Percentiles rank a stretch among this genome's conserved stretches.
Conservation (phyloP, 2,113 vertebrate genomes). For the Pollimyrus isidori region DNA sequence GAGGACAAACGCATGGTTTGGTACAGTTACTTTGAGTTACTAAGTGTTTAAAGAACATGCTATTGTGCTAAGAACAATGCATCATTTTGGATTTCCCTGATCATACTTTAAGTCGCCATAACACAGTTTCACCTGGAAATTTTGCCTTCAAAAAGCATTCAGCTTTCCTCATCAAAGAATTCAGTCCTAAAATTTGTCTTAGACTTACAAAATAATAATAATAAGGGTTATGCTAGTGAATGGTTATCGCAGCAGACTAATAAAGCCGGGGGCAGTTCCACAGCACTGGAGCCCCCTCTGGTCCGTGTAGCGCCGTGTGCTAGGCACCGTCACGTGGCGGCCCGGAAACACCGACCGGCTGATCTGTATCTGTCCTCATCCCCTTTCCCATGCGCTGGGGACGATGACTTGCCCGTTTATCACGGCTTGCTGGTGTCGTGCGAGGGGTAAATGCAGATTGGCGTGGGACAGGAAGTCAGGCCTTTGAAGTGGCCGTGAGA, state of each 20-base stretch:
- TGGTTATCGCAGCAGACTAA: neutral
- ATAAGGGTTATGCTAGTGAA: too few species aligned
- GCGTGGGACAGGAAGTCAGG: neutral
- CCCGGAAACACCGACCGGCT: neutral
- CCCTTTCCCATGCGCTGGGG: neutral
- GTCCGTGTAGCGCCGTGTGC: neutral
- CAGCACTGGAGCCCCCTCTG: neutral
- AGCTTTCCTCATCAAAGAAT: neutral
- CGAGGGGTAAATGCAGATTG: neutral
- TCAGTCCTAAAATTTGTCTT: neutral
- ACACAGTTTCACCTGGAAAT: neutral
- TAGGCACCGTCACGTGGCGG: neutral
- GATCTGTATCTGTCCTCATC: neutral
- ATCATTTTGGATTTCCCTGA: neutral
- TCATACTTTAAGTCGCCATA: neutral
- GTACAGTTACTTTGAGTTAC: neutral
- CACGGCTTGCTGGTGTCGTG: neutral
- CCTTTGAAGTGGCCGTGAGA: neutral
- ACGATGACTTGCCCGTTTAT: slow-evolving; percentile 15
- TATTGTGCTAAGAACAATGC: neutral
- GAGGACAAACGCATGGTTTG: neutral
- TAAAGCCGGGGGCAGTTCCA: neutral
- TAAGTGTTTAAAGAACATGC: neutral
- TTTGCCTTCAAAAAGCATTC: neutral
- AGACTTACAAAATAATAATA: neutral